Evolutionary conservation across 2,888 invertebrate genomes (phyloP).

Genomic region (Drosophila hawaiiensis): DNA sequence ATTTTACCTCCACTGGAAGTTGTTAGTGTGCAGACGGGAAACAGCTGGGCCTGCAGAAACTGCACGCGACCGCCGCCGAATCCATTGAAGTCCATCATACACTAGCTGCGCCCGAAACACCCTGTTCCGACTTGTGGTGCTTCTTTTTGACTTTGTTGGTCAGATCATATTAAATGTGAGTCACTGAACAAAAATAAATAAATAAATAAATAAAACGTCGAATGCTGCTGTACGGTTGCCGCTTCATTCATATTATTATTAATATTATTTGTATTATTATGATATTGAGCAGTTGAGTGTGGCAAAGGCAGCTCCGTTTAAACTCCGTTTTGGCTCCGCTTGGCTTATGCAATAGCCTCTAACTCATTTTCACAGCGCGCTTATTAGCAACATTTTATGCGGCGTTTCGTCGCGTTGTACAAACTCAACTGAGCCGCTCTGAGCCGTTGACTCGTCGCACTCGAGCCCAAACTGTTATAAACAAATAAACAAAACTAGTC

Average conservation of each 20-base stretch:
- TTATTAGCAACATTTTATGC: slow-evolving; percentile 24
- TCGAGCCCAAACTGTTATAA: slow-evolving; percentile 57
- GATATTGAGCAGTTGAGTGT: background rate
- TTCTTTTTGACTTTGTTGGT: slow-evolving; percentile 10
- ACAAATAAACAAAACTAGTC: slow-evolving; percentile 64
- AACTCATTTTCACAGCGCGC: slow-evolving; percentile 11
- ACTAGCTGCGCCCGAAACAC: background rate
- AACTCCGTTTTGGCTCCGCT: slow-evolving; percentile 2
- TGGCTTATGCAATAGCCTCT: slow-evolving; percentile 14
- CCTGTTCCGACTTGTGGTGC: background rate
- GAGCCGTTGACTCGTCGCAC: slow-evolving; percentile 27
- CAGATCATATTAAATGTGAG: slow-evolving; percentile 17
- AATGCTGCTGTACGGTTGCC: background rate
- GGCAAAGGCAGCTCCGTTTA: background rate
- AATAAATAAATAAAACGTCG: background rate
- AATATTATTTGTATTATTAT: background rate
- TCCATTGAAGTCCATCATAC: slow-evolving; percentile 66
- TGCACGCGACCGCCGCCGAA: slow-evolving; percentile 83
- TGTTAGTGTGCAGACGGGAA: slow-evolving; percentile 84
- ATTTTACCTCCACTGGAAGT: slow-evolving; percentile 75
- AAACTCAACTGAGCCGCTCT: slow-evolving; percentile 43
- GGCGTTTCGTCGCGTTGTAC: slow-evolving; percentile 40
- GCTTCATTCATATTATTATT: background rate
- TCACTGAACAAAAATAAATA: background rate
- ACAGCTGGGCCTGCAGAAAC: slow-evolving; percentile 84